Conservation (phyloP, 2,888 invertebrate genomes). For the Spatulosminthurus flaviceps region DNA sequence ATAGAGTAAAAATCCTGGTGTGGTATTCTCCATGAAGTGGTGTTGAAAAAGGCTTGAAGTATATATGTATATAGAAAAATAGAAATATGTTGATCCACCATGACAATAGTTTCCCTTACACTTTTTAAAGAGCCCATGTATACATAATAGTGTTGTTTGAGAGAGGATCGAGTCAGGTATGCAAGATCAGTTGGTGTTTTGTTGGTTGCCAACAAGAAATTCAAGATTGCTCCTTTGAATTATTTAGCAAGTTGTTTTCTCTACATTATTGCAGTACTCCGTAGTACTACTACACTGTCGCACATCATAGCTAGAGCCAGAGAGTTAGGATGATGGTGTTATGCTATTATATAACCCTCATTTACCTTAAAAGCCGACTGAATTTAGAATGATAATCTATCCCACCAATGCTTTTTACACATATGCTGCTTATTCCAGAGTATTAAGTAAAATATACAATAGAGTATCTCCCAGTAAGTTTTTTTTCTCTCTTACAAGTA, state of each 20-base stretch:
- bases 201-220: slow-evolving; percentile 20
- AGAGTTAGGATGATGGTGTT: background rate
- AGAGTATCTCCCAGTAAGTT: no score
- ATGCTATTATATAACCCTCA: background rate
- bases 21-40: no score
- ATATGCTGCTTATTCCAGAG: no score
- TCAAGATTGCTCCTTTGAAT: slow-evolving; percentile 28
- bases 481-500: no score
- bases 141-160: background rate
- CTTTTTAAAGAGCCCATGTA: background rate
- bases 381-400: slow-evolving; percentile 13
- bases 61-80: no score
- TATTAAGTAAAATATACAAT: no score
- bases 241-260: slow-evolving; percentile 19
- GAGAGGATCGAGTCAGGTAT: background rate
- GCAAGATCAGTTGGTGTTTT: background rate
- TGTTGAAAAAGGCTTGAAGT: no score
- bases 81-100: background rate
- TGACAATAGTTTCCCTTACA: slow-evolving; percentile 1
- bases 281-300: no score
- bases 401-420: background rate
- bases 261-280: background rate
- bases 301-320: background rate
- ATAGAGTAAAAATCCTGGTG: no score
- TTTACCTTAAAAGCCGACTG: slow-evolving; percentile 10